Conservation (phyloP, 2,888 invertebrate genomes). For the Aleiodes testaceus region DNA sequence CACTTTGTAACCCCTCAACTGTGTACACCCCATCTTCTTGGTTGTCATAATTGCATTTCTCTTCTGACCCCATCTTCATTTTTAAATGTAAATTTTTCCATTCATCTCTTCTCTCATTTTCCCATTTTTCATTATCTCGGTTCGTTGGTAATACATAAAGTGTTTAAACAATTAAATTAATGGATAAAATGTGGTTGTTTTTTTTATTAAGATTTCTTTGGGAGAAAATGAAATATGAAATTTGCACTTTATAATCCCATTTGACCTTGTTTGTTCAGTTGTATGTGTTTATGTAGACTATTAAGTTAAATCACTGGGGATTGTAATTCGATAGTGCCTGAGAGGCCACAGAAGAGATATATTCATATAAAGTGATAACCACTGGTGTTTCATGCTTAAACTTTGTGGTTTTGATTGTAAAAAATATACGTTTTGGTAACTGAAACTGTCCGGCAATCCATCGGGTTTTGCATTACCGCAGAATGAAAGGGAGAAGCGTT, state of each 20-base stretch:
- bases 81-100: neutral
- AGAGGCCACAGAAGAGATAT: neutral
- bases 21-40: slow-evolving; percentile 44
- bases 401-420: neutral
- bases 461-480: neutral
- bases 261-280: slow-evolving; percentile 22
- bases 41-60: slow-evolving; percentile 38
- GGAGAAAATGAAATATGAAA: neutral
- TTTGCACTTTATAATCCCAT: neutral
- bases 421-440: slow-evolving; percentile 23
- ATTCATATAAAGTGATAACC: slow-evolving; percentile 25
- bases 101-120: neutral
- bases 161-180: slow-evolving; percentile 25
- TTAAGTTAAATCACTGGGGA: slow-evolving; percentile 36
- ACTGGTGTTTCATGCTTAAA: neutral
- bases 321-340: slow-evolving; percentile 36
- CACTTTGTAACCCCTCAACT: slow-evolving; percentile 30
- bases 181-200: neutral
- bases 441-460: slow-evolving; percentile 2
- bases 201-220: neutral
- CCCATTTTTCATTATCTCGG: neutral
- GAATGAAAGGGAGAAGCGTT: neutral
- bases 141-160: slow-evolving; percentile 5
- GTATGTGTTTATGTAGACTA: slow-evolving; percentile 36
- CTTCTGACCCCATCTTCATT: slow-evolving; percentile 24